Base-by-base conservation (phyloP, 2,797 vertebrate genomes). In the Rhodeus uyekii region DNA sequence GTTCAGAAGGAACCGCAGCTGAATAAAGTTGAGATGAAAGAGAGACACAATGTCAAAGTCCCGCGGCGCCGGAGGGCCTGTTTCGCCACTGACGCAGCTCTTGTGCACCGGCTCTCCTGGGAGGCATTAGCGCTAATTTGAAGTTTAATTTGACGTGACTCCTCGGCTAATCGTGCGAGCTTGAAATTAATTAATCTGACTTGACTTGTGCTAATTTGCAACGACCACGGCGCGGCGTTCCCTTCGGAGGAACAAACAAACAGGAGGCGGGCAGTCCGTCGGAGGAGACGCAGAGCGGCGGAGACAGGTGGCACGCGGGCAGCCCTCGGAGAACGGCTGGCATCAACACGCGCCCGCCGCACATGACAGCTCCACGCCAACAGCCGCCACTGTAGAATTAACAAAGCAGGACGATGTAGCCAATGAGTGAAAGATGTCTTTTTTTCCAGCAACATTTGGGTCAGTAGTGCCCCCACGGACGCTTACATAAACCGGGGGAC, bases 81-180 rank as follows among this genome's bases (percentile, higher is more conserved):
- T 61, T 76, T 46, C 1, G 22, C 27, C 58, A 8, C 46, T 60
- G 48, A 34, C 48, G 55, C 75, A 36, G n/a, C 61, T 55, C 78
- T 29, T 69, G 61, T n/a, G 58, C 39, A 22, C 36, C 22, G 60
- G 85, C 91, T 84, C 91, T 86, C 93, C 90, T 84, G 85, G 88
- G 90, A 91, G 90, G 88, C 89, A 82, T 90, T 89, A 86, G 84
- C 88, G 85, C 90, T 95, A 94, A 95, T 95, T 95, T 93, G 94
- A 95, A 93, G 94, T 94, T 94, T 95, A 95, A 95, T 95, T 91
- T 92, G 92, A 93, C 87, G 78, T 77, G 94, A 95, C 93, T 94
- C 88, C 89, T 90, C 77, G 29, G 89, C 90, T 94, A 93, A 93
- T 92, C 88, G 88, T 90, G 90, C 90, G 87, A 93, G 89, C 84